phyloP scores from a whole-genome alignment of 2,888 invertebrate species.

The Amphiduros pacificus region DNA sequence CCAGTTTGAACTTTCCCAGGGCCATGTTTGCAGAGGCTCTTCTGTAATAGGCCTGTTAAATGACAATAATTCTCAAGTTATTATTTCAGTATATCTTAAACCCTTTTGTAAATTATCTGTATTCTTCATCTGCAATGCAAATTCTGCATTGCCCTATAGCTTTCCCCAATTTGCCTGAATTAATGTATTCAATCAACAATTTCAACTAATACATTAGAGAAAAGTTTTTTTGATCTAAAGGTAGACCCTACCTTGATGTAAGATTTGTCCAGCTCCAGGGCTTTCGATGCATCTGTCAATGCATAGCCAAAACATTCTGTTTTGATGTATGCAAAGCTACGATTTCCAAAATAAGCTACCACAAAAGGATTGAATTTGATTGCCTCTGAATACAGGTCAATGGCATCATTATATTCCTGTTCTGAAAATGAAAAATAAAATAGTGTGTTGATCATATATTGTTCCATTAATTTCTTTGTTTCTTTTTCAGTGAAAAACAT shows the following conservation, averaged over 20 bases:
- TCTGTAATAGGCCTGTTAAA: constrained; percentile 81
- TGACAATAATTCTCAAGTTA: background rate
- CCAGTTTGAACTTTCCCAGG: constrained; percentile 93
- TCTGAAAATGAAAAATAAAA: constrained; percentile 67
- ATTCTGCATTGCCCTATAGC: too few species aligned
- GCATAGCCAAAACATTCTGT: constrained; percentile 96
- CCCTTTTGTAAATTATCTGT: too few species aligned
- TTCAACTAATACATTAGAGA: too few species aligned
- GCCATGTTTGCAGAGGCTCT: constrained; percentile 97
- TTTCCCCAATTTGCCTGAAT: too few species aligned
- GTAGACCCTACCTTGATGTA: constrained; percentile 73
- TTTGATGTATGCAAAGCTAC: constrained; percentile 92
- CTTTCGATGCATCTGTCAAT: constrained; percentile 84
- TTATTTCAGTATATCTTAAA: too few species aligned
- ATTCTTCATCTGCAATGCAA: too few species aligned
- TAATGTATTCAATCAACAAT: too few species aligned
- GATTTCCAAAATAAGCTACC: constrained; percentile 89
- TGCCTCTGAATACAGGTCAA: constrained; percentile 79
- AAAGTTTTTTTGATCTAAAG: too few species aligned
- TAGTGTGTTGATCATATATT: too few species aligned
- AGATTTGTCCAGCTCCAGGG: constrained; percentile 83
- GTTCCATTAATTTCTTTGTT: too few species aligned
- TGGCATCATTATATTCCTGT: constrained; percentile 86
- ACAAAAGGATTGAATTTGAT: constrained; percentile 81
- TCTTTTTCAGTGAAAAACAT: too few species aligned